phyloP scores from a whole-genome alignment of 2,113 vertebrate genomes.

The Oophaga pumilio region DNA sequence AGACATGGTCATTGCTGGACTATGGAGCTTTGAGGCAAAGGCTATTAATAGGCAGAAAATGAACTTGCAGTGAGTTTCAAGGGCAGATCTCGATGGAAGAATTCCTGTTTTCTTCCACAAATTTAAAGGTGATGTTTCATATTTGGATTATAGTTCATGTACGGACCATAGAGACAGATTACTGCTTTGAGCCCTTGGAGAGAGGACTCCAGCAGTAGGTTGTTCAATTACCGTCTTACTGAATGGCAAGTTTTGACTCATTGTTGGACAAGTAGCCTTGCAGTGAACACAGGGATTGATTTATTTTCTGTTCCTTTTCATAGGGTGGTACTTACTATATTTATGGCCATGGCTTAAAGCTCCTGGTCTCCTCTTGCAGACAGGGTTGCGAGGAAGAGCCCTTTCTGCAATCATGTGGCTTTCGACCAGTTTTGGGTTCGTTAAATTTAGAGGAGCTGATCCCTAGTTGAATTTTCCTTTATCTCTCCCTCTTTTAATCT shows the following conservation, averaged over 20 bases:
- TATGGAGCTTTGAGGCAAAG: not conserved
- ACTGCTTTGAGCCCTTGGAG: no score
- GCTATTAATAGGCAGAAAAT: not conserved
- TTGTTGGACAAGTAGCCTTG: no score
- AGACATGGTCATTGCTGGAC: not conserved
- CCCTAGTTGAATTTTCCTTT: no score
- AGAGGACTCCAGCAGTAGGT: no score
- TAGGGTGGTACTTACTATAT: no score
- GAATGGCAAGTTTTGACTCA: no score
- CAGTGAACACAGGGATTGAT: no score
- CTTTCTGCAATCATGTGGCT: not conserved
- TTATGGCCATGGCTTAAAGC: not conserved
- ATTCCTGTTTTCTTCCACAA: not conserved
- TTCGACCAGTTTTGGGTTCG: not conserved
- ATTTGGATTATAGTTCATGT: not conserved
- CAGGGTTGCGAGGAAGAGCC: not conserved
- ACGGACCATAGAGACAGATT: not conserved
- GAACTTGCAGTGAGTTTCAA: not conserved
- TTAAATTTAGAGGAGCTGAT: no score
- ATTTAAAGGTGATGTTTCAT: no score
- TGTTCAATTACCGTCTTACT: no score
- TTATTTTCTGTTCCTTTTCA: no score
- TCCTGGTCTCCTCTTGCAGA: not conserved
- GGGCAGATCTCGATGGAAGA: not conserved
- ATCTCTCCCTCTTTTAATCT: no score